Base-by-base conservation (phyloP, 2,113 vertebrate species). In the Platysternon megacephalum region DNA sequence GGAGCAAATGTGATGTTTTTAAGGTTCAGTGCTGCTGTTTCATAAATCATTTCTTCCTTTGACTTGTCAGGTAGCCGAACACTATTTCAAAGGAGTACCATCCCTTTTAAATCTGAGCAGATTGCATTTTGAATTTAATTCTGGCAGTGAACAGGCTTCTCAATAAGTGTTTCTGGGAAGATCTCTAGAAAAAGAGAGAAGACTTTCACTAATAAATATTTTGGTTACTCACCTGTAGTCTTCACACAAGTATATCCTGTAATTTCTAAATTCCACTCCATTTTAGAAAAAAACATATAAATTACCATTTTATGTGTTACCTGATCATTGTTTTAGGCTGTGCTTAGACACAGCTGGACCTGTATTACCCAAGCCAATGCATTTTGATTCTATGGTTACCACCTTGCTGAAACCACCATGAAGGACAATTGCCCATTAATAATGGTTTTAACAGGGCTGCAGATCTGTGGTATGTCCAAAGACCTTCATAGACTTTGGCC, bases 41-140 rank as follows among this genome's bases (percentile, higher is more conserved):
- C 90, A 80, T 29, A 90, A 85, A 56, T 55, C 56, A n/a, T 12
- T 28, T 32, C 46, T 93, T 94, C 55, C 9, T 29, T 82, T 82
- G 46, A 16, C 82, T 79, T 91, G 65, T 94, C 89, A 92, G 1
- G 0, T 51, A 90, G 68, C 52, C 79, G 79, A 87, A 74, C 48
- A 51, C 26, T 85, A 29, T 81, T 92, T 97, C 94, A 95, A 91
- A 97, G 82, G 46, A 82, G 39, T 58, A 65, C 35, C 21, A 72
- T 51, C 19, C 48, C 68, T 91, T 97, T 96, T 94, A 93, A 86
- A 88, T 93, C 83, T 95, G 87, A 91, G 53, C 55, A 93, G 91
- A 22, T 0, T 65, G 83, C 65, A 13, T 79, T 84, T 49, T 86
- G 91, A 93, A 86, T 89, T 91, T 91, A 88, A 91, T 91, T 95